phyloP scores from a whole-genome alignment of 2,888 invertebrate genomes.

The Stenolophus ochropezus region DNA sequence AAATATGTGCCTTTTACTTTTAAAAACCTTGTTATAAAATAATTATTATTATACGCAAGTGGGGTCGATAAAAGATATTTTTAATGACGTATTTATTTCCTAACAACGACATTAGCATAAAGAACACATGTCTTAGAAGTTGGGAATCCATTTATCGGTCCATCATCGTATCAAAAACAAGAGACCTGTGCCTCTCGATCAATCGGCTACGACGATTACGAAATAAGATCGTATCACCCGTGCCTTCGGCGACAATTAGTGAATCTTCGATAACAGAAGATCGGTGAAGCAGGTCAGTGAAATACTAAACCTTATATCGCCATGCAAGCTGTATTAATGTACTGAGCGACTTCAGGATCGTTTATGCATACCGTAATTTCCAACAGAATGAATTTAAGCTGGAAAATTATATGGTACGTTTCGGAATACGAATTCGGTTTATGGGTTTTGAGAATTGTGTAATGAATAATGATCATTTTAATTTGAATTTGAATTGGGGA shows the following conservation, averaged over 20 bases:
- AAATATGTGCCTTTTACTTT: too few species aligned
- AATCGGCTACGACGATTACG: conserved; percentile 47
- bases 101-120: conserved; percentile 20
- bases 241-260: conserved; percentile 56
- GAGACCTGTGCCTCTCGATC: conserved; percentile 36
- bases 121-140: neutral
- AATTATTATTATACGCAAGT: too few species aligned
- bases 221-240: conserved; percentile 44
- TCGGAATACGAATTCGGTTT: conserved; percentile 53
- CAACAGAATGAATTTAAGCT: conserved; percentile 19
- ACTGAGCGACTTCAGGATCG: neutral
- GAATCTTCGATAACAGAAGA: conserved; percentile 52
- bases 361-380: conserved; percentile 44
- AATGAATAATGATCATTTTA: conserved; percentile 43
- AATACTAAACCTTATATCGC: neutral
- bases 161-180: conserved; percentile 37
- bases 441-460: conserved; percentile 50
- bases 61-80: too few species aligned
- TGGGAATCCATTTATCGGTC: conserved; percentile 12
- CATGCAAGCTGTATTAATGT: neutral
- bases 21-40: too few species aligned
- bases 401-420: conserved; percentile 54
- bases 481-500: conserved; percentile 40
- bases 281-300: conserved; percentile 19
- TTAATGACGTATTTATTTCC: conserved; percentile 33